Evolutionary conservation across 1,140 invertebrate species (phyloP).

Genomic region (Paraescarpia echinospica): DNA sequence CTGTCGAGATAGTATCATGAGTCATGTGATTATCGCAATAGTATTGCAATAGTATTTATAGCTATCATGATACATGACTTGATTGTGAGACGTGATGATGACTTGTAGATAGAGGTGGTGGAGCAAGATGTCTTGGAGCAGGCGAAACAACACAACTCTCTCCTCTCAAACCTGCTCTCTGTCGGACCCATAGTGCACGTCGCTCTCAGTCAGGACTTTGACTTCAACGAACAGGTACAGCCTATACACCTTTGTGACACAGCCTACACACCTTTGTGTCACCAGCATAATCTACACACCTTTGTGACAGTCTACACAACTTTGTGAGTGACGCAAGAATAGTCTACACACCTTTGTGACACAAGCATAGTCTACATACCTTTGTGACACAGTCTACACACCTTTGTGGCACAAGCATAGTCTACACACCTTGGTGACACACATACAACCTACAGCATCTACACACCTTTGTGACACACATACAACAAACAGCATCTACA

Average conservation of each 20-base stretch:
- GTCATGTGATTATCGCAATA: no score
- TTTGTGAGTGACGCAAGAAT: no score
- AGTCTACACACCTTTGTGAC: no score
- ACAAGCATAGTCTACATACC: no score
- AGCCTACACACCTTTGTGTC: background rate
- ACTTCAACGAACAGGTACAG: slow-evolving; percentile 42
- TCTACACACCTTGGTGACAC: no score
- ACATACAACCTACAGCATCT: no score
- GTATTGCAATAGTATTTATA: no score
- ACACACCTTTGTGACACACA: no score
- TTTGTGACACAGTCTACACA: no score
- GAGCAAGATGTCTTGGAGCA: slow-evolving; percentile 33
- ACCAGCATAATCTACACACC: background rate
- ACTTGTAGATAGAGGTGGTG: slow-evolving; percentile 37
- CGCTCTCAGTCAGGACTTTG: slow-evolving; percentile 27
- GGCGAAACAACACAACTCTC: slow-evolving; percentile 34
- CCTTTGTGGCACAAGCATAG: no score
- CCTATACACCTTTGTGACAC: background rate
- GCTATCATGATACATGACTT: background rate
- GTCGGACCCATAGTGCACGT: slow-evolving; percentile 42
- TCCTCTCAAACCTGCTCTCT: slow-evolving; percentile 44
- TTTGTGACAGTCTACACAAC: background rate
- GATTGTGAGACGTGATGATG: background rate
- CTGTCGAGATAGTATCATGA: no score
- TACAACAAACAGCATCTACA: no score